These are phyloP conservation scores for Ptychochromis oligacanthus DNA, from an alignment of 2,113 vertebrate genomes.

Conservation along the genomic window DNA sequence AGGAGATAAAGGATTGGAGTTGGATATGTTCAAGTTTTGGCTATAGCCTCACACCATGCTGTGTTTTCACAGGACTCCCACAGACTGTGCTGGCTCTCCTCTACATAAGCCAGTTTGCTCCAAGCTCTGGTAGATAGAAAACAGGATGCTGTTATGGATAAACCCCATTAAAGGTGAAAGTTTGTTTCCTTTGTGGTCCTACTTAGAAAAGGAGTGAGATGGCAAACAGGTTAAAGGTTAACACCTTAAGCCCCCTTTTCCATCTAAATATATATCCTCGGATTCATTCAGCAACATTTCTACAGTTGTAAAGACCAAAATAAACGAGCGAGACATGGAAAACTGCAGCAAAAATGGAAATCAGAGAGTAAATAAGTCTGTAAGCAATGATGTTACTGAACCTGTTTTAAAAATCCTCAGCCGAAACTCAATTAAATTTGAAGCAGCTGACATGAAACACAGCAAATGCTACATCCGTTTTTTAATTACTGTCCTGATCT, in stretches of 20 bases:
- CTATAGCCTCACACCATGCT: not conserved
- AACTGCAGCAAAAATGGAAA: not conserved
- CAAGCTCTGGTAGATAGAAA: not conserved
- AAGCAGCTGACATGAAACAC: not conserved
- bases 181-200: not conserved
- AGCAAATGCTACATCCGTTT: not conserved
- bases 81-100: not conserved
- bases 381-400: not conserved
- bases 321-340: not conserved
- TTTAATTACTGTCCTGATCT: not conserved
- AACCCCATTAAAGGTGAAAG: not conserved
- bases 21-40: not conserved
- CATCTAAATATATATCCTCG: no score
- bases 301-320: no score
- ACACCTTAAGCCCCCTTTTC: no score
- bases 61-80: not conserved
- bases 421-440: not conserved
- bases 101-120: not conserved
- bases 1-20: not conserved
- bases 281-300: no score
- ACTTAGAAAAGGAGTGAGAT: not conserved
- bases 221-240: no score
- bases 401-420: not conserved
- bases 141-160: not conserved
- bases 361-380: not conserved